Conservation (phyloP, 2,888 invertebrate genomes). For the Gasteruption jaculator region DNA sequence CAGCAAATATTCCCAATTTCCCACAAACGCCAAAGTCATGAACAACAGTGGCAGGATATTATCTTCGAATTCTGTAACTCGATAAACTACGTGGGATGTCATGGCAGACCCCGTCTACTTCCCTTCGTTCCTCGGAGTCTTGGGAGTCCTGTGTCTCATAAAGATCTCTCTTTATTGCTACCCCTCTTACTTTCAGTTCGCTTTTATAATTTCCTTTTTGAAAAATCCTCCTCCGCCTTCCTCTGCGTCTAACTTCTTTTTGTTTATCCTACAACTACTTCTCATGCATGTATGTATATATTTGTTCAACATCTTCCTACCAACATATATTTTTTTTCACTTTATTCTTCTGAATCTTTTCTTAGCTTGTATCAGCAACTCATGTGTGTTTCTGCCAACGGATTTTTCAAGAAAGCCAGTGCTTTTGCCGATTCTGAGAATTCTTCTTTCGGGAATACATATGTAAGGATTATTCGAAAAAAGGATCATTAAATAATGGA, state of each 20-base stretch:
- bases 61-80: slow-evolving; percentile 36
- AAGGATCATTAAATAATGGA: no score
- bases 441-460: no score
- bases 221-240: slow-evolving; percentile 28
- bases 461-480: no score
- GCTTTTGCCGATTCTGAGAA: no score
- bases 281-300: not conserved
- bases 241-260: not conserved
- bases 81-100: slow-evolving; percentile 39
- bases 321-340: no score
- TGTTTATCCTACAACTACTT: not conserved
- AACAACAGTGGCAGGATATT: slow-evolving; percentile 21
- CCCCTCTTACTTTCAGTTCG: slow-evolving; percentile 45
- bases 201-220: slow-evolving; percentile 46
- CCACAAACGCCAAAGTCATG: no score
- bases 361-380: no score
- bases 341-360: no score
- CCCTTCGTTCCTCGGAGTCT: slow-evolving; percentile 26
- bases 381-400: no score
- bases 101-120: slow-evolving; percentile 32
- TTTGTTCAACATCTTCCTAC: not conserved
- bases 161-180: slow-evolving; percentile 48
- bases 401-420: no score
- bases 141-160: slow-evolving; percentile 45
- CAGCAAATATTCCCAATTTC: no score